A percentile compares a stretch with the other conserved stretches of the same genome.
Evolutionary conservation across 2,888 invertebrate species (phyloP).

Genomic region (Ormyrus nitidulus): DNA sequence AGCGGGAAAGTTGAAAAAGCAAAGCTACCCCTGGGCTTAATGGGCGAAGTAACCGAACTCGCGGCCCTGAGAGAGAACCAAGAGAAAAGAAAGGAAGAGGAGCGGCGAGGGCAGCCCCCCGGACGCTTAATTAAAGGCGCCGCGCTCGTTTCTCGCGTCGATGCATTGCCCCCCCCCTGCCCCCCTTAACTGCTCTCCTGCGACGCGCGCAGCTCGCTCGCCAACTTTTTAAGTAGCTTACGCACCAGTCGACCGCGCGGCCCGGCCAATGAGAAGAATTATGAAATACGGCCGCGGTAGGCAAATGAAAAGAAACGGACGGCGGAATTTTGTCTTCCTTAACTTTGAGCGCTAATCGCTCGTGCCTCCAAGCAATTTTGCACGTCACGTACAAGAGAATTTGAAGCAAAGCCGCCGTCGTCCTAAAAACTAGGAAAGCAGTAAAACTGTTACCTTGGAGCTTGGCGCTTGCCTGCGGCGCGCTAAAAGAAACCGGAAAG

Average conservation of each 20-base stretch:
- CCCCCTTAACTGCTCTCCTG: conserved; percentile 54
- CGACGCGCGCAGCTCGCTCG: conserved; percentile 57
- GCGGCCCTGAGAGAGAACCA: conserved; percentile 23
- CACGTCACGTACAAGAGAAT: too few relatives aligned
- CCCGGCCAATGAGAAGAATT: conserved; percentile 22
- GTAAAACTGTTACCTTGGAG: too few relatives aligned
- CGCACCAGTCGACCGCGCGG: background rate
- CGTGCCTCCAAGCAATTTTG: too few relatives aligned
- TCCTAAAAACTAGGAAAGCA: background rate
- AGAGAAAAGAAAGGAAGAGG: conserved; percentile 1
- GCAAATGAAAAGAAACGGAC: conserved; percentile 2
- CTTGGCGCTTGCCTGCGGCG: too few relatives aligned
- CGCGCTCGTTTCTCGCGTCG: conserved; percentile 22
- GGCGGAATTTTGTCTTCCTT: background rate
- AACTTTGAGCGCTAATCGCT: too few relatives aligned
- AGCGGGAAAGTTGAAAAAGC: background rate
- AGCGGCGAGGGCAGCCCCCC: background rate
- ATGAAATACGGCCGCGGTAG: conserved; percentile 17
- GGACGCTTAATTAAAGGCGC: conserved; percentile 50
- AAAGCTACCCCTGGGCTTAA: conserved; percentile 28
- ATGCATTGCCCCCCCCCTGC: conserved; percentile 25
- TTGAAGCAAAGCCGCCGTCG: background rate
- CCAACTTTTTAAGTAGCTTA: conserved; percentile 61
- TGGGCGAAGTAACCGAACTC: conserved; percentile 42
- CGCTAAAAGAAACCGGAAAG: too few relatives aligned